Evolutionary conservation across 2,113 vertebrate species (phyloP).

Genomic region (Zingel zingel): DNA sequence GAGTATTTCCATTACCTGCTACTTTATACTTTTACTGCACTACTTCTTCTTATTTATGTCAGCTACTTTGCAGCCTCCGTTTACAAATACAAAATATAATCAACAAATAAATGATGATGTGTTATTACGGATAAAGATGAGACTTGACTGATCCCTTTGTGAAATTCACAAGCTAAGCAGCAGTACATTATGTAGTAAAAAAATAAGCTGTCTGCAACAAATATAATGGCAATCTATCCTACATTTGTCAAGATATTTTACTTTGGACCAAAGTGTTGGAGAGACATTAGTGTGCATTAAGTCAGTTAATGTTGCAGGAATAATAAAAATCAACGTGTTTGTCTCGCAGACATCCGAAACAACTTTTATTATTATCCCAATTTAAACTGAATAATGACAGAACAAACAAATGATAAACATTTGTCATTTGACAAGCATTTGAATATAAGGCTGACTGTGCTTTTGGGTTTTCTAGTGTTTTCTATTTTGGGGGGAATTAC

Average conservation of each 20-base stretch:
- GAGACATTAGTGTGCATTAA: too few species aligned
- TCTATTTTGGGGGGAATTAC: not conserved
- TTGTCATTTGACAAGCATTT: not conserved
- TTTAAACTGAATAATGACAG: not conserved
- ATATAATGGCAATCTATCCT: not conserved
- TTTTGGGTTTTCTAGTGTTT: not conserved
- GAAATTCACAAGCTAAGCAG: not conserved
- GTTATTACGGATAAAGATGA: not conserved
- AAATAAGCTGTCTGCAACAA: not conserved
- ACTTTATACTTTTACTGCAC: not conserved
- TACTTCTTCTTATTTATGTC: too few species aligned
- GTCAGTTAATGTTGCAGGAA: not conserved
- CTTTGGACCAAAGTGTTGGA: not conserved
- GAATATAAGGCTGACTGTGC: not conserved
- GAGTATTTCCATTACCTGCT: not conserved
- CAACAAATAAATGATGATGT: too few species aligned
- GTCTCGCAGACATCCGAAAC: not conserved
- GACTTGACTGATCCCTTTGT: not conserved
- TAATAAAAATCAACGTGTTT: not conserved
- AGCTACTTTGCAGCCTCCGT: too few species aligned
- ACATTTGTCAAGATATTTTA: not conserved
- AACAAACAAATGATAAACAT: conserved; percentile 6
- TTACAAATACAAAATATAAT: too few species aligned
- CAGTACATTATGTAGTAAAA: not conserved
- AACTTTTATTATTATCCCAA: not conserved